Conservation (phyloP, 2,888 invertebrate genomes). For the Synergus laeviventris region DNA sequence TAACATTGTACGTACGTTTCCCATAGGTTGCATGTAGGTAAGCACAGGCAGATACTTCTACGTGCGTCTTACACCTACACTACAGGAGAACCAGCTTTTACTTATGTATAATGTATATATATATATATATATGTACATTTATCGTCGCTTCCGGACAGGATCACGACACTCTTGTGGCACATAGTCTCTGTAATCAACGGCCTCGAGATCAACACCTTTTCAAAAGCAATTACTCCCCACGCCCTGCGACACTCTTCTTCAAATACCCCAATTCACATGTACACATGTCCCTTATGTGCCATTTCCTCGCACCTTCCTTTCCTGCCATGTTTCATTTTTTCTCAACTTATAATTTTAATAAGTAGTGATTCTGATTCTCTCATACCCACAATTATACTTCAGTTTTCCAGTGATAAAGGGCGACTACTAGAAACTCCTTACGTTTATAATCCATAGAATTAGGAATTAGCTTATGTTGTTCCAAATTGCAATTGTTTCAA, state of each 20-base stretch:
- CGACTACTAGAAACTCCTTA: no score
- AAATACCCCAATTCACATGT: background rate
- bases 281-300: background rate
- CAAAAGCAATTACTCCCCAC: conserved; percentile 19
- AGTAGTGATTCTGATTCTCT: no score
- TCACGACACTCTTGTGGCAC: conserved; percentile 31
- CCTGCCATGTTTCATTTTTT: background rate
- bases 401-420: no score
- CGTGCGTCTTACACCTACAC: conserved; percentile 40
- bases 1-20: conserved; percentile 55
- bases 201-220: conserved; percentile 5
- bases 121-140: conserved; percentile 9
- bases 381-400: no score
- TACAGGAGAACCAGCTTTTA: conserved; percentile 6
- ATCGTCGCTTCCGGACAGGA: conserved; percentile 26
- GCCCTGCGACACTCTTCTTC: background rate
- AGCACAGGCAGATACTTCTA: conserved; percentile 30
- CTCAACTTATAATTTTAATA: background rate
- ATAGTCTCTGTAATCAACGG: background rate
- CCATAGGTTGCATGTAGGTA: conserved; percentile 49
- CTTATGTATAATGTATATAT: no score
- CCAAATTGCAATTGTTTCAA: no score
- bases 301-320: no score
- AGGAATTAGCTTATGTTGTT: no score
- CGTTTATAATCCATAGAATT: no score